Base-by-base conservation (phyloP, 2,797 vertebrate genomes). In the Liparis tanakae region DNA sequence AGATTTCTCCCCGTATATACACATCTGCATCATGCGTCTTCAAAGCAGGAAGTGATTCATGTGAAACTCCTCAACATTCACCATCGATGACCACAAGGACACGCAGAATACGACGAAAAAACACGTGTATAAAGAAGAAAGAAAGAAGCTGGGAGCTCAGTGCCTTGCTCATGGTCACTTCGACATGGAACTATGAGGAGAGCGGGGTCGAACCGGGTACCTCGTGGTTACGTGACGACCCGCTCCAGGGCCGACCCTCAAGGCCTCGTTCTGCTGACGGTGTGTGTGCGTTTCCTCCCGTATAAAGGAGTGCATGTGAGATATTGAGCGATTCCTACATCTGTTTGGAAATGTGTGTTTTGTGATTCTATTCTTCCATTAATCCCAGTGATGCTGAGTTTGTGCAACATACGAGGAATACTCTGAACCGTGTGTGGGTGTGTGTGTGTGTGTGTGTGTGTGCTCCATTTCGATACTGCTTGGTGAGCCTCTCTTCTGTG, bases 381-480 rank as follows among this genome's bases (percentile, higher is more conserved):
- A 88, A 90, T 92, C 88, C 84, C 78, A 79, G 74, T 72, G 83
- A 82, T 91, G 90, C 89, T 91, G 91, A 91, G 82, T 82, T 85
- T 74, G 87, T 83, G 86, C 84, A 81, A 82, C 85, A 83, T 51
- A 69, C 7, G 67, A 76, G 61, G 84, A 87, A 89, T 77, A 65
- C 48, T 67, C 25, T 81, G 70, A 85, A 80, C 85, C 82, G n/a
- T 55, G n/a, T 56, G 25, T 56, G 41, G 68, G 64, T 70, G 72
- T 71, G 30, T 63, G 66, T 50, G 72, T 71, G 30, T 63, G 66
- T 66, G 55, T 55, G 64, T 50, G 59, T 67, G 72, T 50, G 69
- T 71, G 30, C 44, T 55, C 59, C 70, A 67, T 59, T 69, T 76
- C 25, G 10, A 70, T 73, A 58, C 61, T 10, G 56, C 68, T 81